Percentiles rank a stretch among this genome's conserved stretches.
These are phyloP conservation scores for Scaptomyza hsui DNA, from an alignment of 1,140 invertebrate genomes.

Conservation along the genomic window DNA sequence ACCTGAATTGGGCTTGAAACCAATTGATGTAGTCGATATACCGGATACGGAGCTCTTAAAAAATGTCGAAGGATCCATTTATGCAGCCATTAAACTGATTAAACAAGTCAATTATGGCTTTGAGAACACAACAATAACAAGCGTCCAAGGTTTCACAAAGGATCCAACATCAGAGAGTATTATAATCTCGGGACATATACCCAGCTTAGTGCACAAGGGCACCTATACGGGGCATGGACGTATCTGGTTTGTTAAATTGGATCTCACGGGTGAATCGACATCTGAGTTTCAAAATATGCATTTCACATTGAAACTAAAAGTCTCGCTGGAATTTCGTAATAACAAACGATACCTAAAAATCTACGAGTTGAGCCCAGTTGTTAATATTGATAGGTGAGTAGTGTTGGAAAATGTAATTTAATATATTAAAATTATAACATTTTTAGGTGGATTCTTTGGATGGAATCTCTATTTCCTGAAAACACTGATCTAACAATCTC, in stretches of 20 bases:
- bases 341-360: constrained; percentile 57
- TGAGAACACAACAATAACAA: constrained; percentile 62
- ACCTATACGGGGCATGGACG: constrained; percentile 26
- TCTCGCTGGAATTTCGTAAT: constrained; percentile 51
- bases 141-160: constrained; percentile 45
- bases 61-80: constrained; percentile 15
- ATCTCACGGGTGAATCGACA: constrained; percentile 39
- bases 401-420: background rate
- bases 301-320: constrained; percentile 56
- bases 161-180: constrained; percentile 44
- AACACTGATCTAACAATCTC: constrained; percentile 18
- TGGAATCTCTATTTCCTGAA: constrained; percentile 21
- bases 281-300: constrained; percentile 63
- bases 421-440: background rate
- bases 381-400: constrained; percentile 55
- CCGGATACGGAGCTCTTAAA: constrained; percentile 37
- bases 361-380: constrained; percentile 47
- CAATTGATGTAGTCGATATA: constrained; percentile 61
- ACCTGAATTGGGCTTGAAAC: constrained; percentile 50
- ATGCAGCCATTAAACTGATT: constrained; percentile 34
- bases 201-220: constrained; percentile 55
- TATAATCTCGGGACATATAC: constrained; percentile 58
- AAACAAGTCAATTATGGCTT: constrained; percentile 62
- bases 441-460: constrained; percentile 14
- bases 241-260: constrained; percentile 29